Conservation (phyloP, 2,888 invertebrate species). For the Venusia cambrica region DNA sequence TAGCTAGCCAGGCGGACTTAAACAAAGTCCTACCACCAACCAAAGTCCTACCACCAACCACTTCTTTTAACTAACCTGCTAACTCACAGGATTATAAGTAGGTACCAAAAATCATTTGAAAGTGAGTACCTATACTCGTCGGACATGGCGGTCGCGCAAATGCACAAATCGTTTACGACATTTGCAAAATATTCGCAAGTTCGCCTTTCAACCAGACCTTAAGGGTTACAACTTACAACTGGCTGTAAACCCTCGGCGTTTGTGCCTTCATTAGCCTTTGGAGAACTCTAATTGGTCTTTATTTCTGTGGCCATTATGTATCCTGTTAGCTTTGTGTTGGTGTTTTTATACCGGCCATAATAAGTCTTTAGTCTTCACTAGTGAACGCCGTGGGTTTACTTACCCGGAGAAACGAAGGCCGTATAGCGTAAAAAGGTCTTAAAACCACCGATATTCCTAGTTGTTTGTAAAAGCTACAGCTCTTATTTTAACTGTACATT, state of each 20-base stretch:
- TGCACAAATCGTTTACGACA: not conserved
- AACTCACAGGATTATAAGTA: no score
- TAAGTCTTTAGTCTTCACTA: slow-evolving; percentile 7
- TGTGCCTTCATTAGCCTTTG: slow-evolving; percentile 53
- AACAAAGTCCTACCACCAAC: no score
- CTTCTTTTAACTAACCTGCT: no score
- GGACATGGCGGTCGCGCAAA: not conserved
- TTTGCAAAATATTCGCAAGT: not conserved
- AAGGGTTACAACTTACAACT: slow-evolving; percentile 26
- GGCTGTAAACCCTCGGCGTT: slow-evolving; percentile 45
- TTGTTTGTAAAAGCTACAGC: no score
- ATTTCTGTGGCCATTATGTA: slow-evolving; percentile 14
- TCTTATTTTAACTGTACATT: no score
- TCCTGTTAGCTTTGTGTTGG: slow-evolving; percentile 12
- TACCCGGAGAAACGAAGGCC: no score
- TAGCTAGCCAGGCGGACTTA: no score
- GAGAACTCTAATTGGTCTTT: slow-evolving; percentile 21
- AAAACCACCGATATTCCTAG: no score
- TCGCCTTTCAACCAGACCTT: slow-evolving; percentile 12
- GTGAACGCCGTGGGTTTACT: slow-evolving; percentile 1
- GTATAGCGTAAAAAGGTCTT: no score
- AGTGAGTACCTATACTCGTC: slow-evolving; percentile 8
- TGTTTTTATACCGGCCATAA: slow-evolving; percentile 13
- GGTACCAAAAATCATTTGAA: no score
- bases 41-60: no score